phyloP scores from a whole-genome alignment of 2,888 invertebrate genomes.

The Parascotia fuliginaria region DNA sequence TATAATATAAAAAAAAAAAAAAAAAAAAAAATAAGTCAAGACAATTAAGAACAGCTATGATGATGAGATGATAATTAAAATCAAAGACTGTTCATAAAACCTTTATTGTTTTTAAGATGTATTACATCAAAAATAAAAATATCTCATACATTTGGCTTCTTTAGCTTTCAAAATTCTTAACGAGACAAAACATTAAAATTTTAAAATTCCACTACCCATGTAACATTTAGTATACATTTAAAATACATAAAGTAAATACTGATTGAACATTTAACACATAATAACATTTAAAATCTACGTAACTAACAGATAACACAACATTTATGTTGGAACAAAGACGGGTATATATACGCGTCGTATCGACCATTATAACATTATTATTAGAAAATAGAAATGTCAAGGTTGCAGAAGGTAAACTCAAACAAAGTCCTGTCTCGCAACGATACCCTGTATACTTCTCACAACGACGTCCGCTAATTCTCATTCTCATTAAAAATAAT shows the following conservation, averaged over 20 bases:
- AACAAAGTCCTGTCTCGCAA: slow-evolving; percentile 56
- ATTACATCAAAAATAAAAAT: slow-evolving; percentile 74
- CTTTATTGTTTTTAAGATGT: slow-evolving; percentile 74
- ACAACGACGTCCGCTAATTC: slow-evolving; percentile 64
- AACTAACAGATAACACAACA: slow-evolving; percentile 76
- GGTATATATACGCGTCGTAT: slow-evolving; percentile 30
- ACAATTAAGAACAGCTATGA: no score
- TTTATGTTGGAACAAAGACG: slow-evolving; percentile 60
- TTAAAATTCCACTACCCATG: slow-evolving; percentile 69
- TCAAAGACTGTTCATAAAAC: slow-evolving; percentile 46
- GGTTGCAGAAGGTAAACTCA: slow-evolving; percentile 48
- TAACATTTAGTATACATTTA: slow-evolving; percentile 66
- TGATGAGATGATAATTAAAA: no score
- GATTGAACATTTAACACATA: slow-evolving; percentile 79
- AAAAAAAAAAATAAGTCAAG: no score
- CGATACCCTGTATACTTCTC: slow-evolving; percentile 81
- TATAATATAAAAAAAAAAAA: no score
- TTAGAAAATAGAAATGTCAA: slow-evolving; percentile 57
- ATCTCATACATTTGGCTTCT: slow-evolving; percentile 59
- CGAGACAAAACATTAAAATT: slow-evolving; percentile 69
- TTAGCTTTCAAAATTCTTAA: slow-evolving; percentile 61
- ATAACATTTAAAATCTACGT: slow-evolving; percentile 58
- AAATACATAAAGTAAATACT: slow-evolving; percentile 76
- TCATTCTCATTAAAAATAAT: slow-evolving; percentile 67
- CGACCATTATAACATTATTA: slow-evolving; percentile 32